phyloP scores from a whole-genome alignment of 1,140 invertebrate species.

The Macrosteles quadrilineatus region DNA sequence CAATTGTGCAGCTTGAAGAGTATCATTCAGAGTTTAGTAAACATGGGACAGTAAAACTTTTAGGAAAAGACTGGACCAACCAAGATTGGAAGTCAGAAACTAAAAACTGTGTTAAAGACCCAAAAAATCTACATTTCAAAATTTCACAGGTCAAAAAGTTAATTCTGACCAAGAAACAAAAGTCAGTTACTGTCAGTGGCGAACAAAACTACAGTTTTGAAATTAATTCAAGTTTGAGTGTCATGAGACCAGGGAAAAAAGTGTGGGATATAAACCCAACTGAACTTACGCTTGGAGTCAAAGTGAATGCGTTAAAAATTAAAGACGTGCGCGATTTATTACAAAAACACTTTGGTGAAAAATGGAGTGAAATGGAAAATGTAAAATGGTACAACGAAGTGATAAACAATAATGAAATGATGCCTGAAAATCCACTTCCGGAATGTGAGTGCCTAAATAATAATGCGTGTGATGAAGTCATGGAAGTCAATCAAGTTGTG shows the following conservation, averaged over 20 bases:
- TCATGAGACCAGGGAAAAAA: neutral
- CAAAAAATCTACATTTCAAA: slow-evolving; percentile 6
- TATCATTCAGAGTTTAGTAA: slow-evolving; percentile 7
- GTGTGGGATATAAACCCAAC: neutral
- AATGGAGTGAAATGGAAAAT: neutral
- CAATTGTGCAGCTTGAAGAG: neutral
- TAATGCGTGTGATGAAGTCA: no score
- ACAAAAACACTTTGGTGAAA: neutral
- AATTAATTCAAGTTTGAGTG: neutral
- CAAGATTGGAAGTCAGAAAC: slow-evolving; percentile 22
- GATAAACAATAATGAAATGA: slow-evolving; percentile 5
- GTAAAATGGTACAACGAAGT: neutral
- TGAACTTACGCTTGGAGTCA: slow-evolving; percentile 1
- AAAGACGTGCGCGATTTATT: neutral
- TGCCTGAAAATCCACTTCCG: neutral
- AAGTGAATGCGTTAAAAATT: neutral
- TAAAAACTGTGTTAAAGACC: slow-evolving; percentile 4
- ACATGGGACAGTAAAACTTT: slow-evolving; percentile 18
- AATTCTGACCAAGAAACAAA: slow-evolving; percentile 6
- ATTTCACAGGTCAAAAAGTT: slow-evolving; percentile 15
- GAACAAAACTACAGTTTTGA: slow-evolving; percentile 20
- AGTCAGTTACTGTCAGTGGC: slow-evolving; percentile 3
- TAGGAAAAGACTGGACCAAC: slow-evolving; percentile 22
- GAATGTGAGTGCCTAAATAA: slow-evolving; percentile 14
- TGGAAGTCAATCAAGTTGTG: no score